Evolutionary conservation across 2,797 vertebrate genomes (phyloP), one percentile per base, ranked within the genome.

Genomic region (Simalia tracyae): DNA sequence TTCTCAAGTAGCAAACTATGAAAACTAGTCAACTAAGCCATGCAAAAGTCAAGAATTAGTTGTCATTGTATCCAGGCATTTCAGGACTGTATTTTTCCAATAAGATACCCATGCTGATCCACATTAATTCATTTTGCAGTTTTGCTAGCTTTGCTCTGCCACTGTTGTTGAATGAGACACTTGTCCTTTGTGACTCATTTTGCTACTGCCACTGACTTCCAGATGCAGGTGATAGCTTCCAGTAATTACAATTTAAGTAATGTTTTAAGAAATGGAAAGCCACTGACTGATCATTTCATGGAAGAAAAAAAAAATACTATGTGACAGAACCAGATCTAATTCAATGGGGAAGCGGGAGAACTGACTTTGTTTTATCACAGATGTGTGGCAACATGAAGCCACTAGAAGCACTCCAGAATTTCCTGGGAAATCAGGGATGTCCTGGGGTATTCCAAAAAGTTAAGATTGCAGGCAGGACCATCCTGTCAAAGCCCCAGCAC

Each of bases 91-190:
- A 94, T 94, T 88, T 95, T 61, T 93, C 93, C 0, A 24, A 95
- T 91, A 89, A 95, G 92, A 93, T 95, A 94, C 92, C 54, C 0
- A 94, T 4, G 61, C 92, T 89, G 81, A 92, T 96, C 94, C 94
- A 14, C 84, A 85, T 92, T 94, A 96, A 95, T 96, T 96, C 90
- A 96, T 96, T 95, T 95, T 92, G 92, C 90, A 90, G 81, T 15
- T 42, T 95, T 93, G 89, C 64, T 57, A 2, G 61, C 50, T 31
- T 92, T 66, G 91, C 89, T 64, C 87, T 93, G 90, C 90, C 2
- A 84, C 84, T 86, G 56, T 12, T 90, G 94, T 19, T 0, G 0
- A 93, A 86, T 15, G 36, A 91, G 85, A 68, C 54, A 94, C 91
- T 95, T 95, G 93, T 91, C 92, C 76, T 93, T 59, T n/a, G 50